Conservation (phyloP, 2,113 vertebrate species). For the Elachura formosa region DNA sequence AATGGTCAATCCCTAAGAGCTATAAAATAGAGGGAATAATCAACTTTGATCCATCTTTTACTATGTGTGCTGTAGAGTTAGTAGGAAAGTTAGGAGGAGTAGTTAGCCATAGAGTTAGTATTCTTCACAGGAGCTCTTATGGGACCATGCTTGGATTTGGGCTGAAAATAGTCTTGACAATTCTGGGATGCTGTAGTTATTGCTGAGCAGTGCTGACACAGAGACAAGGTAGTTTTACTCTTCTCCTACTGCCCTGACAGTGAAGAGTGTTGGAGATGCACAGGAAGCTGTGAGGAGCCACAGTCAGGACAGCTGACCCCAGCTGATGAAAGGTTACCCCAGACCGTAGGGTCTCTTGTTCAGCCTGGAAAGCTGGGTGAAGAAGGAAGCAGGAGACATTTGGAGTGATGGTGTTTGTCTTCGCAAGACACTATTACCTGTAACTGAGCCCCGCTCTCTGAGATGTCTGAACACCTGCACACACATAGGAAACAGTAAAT, state of each 20-base stretch:
- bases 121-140: neutral
- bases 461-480: neutral
- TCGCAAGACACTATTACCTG: neutral
- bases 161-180: neutral
- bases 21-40: neutral
- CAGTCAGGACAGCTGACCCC: neutral
- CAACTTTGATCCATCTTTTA: neutral
- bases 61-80: rapidly evolving
- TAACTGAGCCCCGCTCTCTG: neutral
- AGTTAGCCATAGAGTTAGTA: neutral
- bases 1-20: neutral
- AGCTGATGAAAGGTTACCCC: neutral
- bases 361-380: neutral
- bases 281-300: neutral
- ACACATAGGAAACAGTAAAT: neutral
- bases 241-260: neutral
- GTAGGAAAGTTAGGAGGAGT: too few species aligned
- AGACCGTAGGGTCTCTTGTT: rapidly evolving
- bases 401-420: neutral
- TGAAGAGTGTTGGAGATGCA: neutral
- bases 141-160: neutral
- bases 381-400: neutral
- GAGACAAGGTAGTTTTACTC: neutral
- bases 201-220: neutral
- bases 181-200: neutral